Evolutionary conservation across 2,888 invertebrate species (phyloP), one percentile per base, ranked within the genome.

Genomic region (Oscheius onirici): DNA sequence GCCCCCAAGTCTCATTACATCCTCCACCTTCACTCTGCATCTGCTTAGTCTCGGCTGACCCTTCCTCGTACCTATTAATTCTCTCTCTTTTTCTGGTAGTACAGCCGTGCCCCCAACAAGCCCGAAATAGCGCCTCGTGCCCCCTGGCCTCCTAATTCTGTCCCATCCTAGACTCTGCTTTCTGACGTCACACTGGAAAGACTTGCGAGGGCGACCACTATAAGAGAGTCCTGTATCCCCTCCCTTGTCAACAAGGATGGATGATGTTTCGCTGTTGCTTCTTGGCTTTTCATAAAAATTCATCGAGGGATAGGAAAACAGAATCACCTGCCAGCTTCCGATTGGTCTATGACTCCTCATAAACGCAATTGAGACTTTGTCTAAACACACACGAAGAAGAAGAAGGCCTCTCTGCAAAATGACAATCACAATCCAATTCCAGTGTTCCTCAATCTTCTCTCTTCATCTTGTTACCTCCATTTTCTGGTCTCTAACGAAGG

Each of bases 101-200:
- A 17, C 5, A 10, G 20, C n/a, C 5, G 46, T 5, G n/a, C 8
- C n/a, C 13, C 46, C 46, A 46, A 46, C 8, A 34, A 34, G 8
- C n/a, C 51, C 24, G 24, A 51, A 55, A 55, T 55, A 55, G 55
- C 26, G 11, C 22, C 52, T 52, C 52, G 52, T 52, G 24, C 22
- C 20, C 22, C 52, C 51, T 20, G 51, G 17, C 51, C 51, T 51
- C 24, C 51, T 51, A 51, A 51, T 51, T 51, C 20, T 10, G 51
- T 34, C 34, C n/a, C 34, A 34, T 34, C 34, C 34, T 34, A 24
- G 34, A 34, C 34, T 6, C 34, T 34, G 34, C 34, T 34, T 34
- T 34, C 20, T 51, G 51, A 51, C 51, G 51, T 51, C 51, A 51
- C 51, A 17, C 3, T 51, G 51, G 34, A n/a, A n/a, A n/a, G n/a